Base-by-base conservation (phyloP, 37 sponge, comb jelly and placozoan genomes). In the Spongilla lacustris region DNA sequence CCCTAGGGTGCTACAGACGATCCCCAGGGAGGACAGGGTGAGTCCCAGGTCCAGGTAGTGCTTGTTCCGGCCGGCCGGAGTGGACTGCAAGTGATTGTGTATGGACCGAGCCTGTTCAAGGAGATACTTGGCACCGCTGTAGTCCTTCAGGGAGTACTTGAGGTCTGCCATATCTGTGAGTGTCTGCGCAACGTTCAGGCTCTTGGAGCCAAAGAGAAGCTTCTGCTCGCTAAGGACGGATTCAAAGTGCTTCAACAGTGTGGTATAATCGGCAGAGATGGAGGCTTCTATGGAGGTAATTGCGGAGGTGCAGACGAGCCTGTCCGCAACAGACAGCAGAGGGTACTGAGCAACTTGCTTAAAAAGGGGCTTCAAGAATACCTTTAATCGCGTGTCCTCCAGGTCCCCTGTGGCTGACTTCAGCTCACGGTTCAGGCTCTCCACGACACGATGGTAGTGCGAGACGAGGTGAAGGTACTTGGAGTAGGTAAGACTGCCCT, bases 391-490 rank as follows among this genome's bases (percentile, higher is more conserved):
- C 4, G 66, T 5, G 32, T 80, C 86, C 14, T 31, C 37, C 0
- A 46, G 34, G 11, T 87, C 91, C 2, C 79, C 75, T 24, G 50
- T 72, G 4, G 69, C 75, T 22, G 37, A 29, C 74, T 84, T 85
- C 19, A 84, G 30, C 10, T 81, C 73, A 2, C 67, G 24, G 12
- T 25, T 28, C 3, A 94, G 37, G 21, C 92, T 38, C 10, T 66
- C 66, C 25, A 74, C 29, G 0, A 94, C 78, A 4, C 91, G 37
- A 68, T 91, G 95, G 35, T 91, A 36, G 67, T 90, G 91, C 0
- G 92, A 91, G 29, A 94, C 75, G 19, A 78, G 31, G 41, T 91
- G 92, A 6, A 80, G 78, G 48, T 91, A 91, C 22, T 85, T 29
- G 19, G 84, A 67, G 73, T 93, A 89, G 26, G 32, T 34, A 13